Conservation (phyloP, 2,797 vertebrate species). For the Orestias chungarensis region DNA sequence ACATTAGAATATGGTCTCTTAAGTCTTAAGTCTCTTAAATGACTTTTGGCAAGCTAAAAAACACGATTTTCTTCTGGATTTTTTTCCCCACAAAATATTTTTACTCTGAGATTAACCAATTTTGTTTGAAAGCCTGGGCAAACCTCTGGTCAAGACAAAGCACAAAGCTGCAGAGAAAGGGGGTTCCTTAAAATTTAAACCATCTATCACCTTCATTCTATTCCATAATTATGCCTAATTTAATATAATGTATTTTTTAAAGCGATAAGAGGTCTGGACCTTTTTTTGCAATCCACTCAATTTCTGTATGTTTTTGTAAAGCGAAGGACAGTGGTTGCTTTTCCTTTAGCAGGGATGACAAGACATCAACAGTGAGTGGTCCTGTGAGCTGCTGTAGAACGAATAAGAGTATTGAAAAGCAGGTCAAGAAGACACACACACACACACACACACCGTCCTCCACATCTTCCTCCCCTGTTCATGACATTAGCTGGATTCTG, state of each 20-base stretch:
- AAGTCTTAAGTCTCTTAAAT: not conserved
- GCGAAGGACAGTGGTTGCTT: not conserved
- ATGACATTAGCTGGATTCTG: conserved; percentile 41
- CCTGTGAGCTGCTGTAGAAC: conserved; percentile 6
- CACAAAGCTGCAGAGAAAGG: not conserved
- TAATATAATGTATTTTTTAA: not conserved
- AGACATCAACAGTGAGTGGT: not conserved
- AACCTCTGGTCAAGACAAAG: not conserved
- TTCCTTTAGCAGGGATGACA: not conserved
- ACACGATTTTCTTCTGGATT: not conserved
- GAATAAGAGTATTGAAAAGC: conserved; percentile 31
- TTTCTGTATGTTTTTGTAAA: not conserved
- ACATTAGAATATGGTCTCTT: too few relatives aligned
- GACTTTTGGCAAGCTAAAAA: not conserved
- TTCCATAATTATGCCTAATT: not conserved
- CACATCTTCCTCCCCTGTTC: conserved; percentile 35
- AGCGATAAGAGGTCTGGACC: too few relatives aligned
- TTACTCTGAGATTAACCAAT: too few relatives aligned
- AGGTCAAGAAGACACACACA: conserved; percentile 11
- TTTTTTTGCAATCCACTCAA: not conserved
- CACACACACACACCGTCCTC: not conserved
- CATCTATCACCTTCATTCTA: not conserved
- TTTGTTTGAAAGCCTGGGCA: not conserved
- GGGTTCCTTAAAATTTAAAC: not conserved
- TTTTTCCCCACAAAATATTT: not conserved